These are phyloP conservation scores for Nothobranchius kuhntae DNA, from an alignment of 2,113 vertebrate genomes.

Conservation along the genomic window DNA sequence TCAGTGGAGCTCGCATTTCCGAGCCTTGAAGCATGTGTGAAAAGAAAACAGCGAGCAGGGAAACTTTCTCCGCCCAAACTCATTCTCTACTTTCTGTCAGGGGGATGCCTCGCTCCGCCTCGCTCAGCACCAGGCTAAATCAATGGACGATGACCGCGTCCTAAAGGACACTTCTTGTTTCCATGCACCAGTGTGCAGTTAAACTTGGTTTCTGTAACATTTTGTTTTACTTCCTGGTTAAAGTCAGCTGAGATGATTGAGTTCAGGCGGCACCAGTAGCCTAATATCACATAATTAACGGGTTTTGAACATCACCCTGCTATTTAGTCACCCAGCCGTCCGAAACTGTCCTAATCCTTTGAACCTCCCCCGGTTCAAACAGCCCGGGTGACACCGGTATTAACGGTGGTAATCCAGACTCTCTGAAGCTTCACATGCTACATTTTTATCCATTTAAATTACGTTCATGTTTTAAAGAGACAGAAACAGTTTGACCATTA, in stretches of 20 bases:
- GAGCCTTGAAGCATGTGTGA: constrained; percentile 32
- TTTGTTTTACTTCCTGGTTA: not conserved
- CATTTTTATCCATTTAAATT: constrained; percentile 25
- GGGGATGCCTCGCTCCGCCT: constrained; percentile 73
- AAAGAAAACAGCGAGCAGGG: constrained; percentile 30
- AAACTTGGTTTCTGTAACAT: not conserved
- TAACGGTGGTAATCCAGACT: constrained; percentile 63
- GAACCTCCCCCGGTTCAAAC: constrained; percentile 63
- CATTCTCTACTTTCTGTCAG: constrained; percentile 47
- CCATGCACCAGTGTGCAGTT: too few species aligned
- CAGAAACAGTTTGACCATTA: not conserved
- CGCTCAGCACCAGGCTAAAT: constrained; percentile 30
- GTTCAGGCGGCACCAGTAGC: not conserved
- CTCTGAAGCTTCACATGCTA: constrained; percentile 45
- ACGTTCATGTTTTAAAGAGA: constrained; percentile 5
- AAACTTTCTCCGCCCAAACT: constrained; percentile 66
- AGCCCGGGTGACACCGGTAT: constrained; percentile 67
- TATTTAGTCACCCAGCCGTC: not conserved
- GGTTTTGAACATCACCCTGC: not conserved
- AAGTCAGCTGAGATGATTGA: constrained; percentile 12
- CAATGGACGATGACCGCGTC: constrained; percentile 13
- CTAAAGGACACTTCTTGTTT: too few species aligned
- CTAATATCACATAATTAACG: not conserved
- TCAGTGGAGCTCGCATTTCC: not conserved
- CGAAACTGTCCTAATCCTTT: constrained; percentile 53